phyloP scores from a whole-genome alignment of 2,113 vertebrate genomes.

The Lepisosteus osseus region DNA sequence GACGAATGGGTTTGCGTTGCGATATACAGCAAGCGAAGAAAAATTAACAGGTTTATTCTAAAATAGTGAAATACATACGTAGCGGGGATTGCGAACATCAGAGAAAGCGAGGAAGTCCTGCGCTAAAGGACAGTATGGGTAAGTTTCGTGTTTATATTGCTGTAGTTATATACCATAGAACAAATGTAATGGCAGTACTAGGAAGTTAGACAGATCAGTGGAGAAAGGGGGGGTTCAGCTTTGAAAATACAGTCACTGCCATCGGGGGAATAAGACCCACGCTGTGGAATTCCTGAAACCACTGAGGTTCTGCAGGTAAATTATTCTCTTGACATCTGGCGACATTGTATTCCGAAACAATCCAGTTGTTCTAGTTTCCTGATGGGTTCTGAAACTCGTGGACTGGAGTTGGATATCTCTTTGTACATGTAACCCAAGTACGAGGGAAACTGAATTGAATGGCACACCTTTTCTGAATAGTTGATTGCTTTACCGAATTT shows the following conservation, averaged over 20 bases:
- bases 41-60: conserved; percentile 16
- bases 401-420: too few relatives aligned
- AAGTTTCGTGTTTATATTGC: conserved; percentile 54
- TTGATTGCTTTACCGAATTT: too few relatives aligned
- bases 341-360: too few relatives aligned
- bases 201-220: background rate
- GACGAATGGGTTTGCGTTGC: conserved; percentile 51
- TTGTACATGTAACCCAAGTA: too few relatives aligned
- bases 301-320: too few relatives aligned
- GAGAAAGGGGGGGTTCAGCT: background rate
- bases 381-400: too few relatives aligned
- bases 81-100: conserved; percentile 42
- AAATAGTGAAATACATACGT: conserved; percentile 11
- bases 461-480: too few relatives aligned
- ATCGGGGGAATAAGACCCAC: background rate
- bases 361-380: too few relatives aligned
- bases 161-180: background rate
- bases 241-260: background rate
- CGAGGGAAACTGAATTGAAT: too few relatives aligned
- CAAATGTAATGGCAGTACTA: background rate
- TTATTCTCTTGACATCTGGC: too few relatives aligned
- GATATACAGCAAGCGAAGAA: conserved; percentile 6
- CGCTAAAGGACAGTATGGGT: conserved; percentile 61
- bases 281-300: too few relatives aligned
- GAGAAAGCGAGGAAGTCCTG: conserved; percentile 36